Conservation (phyloP, 2,797 vertebrate genomes). For the Sardinella longiceps region DNA sequence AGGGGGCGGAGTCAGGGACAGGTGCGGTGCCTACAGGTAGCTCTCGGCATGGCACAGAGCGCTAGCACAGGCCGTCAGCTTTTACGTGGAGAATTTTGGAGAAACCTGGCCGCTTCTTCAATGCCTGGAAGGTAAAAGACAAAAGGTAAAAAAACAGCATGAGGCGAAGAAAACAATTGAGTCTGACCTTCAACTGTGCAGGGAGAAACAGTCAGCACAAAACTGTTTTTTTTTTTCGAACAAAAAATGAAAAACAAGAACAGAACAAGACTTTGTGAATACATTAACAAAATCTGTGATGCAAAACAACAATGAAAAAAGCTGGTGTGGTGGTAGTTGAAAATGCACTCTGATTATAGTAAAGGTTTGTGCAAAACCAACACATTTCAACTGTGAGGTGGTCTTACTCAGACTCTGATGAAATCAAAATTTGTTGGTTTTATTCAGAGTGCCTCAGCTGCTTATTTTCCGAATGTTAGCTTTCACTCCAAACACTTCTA, state of each 20-base stretch:
- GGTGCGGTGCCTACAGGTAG: conserved; percentile 35
- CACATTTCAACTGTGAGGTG: too few species aligned
- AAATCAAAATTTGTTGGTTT: too few species aligned
- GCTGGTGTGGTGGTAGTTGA: neutral
- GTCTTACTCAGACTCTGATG: too few species aligned
- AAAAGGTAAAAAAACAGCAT: neutral
- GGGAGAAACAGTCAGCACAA: neutral
- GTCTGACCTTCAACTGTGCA: neutral
- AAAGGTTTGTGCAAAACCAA: too few species aligned
- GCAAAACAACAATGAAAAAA: neutral
- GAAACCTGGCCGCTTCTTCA: conserved; percentile 96
- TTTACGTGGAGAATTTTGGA: conserved; percentile 98
- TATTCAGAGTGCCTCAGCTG: too few species aligned
- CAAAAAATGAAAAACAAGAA: neutral
- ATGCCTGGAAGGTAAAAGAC: conserved; percentile 76
- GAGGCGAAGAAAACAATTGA: neutral
- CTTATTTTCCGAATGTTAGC: too few species aligned
- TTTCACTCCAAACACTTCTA: too few species aligned
- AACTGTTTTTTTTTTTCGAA: too few species aligned
- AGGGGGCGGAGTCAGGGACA: neutral
- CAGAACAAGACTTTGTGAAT: neutral
- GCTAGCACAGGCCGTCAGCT: conserved; percentile 89
- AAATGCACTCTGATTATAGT: too few species aligned
- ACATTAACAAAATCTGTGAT: neutral
- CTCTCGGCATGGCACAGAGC: conserved; percentile 41